A percentile compares a stretch with the other conserved stretches of the same genome.
Conservation (phyloP, 2,888 invertebrate species). For the Sminthurinus aureus region DNA sequence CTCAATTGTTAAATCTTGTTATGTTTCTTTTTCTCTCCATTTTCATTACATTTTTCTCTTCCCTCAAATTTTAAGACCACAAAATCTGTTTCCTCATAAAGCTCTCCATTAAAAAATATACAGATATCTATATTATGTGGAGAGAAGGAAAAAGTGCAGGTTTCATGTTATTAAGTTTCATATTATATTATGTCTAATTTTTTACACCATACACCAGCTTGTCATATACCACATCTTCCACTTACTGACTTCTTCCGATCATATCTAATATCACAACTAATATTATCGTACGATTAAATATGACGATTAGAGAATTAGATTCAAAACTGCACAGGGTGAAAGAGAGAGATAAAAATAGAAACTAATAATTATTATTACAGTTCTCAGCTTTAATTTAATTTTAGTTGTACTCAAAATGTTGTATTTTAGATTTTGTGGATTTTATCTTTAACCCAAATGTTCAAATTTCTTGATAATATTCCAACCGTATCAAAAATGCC, state of each 20-base stretch:
- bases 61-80: neutral
- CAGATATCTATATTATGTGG: too few species aligned
- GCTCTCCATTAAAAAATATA: neutral
- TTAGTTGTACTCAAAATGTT: neutral
- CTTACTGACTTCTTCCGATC: too few species aligned
- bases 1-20: slow-evolving; percentile 3
- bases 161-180: too few species aligned
- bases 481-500: neutral
- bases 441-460: neutral
- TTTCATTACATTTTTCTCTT: too few species aligned
- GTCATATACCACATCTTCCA: too few species aligned
- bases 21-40: too few species aligned
- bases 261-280: too few species aligned
- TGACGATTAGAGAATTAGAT: neutral
- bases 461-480: neutral
- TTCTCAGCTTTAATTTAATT: neutral
- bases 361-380: neutral
- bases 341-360: too few species aligned
- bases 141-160: too few species aligned
- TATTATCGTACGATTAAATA: neutral
- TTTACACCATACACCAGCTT: too few species aligned
- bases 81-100: neutral
- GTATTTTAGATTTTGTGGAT: neutral
- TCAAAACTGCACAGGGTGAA: neutral
- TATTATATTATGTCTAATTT: too few species aligned